Evolutionary conservation across 1,140 invertebrate genomes (phyloP).

Genomic region (Brachionus asplanchnoidis): DNA sequence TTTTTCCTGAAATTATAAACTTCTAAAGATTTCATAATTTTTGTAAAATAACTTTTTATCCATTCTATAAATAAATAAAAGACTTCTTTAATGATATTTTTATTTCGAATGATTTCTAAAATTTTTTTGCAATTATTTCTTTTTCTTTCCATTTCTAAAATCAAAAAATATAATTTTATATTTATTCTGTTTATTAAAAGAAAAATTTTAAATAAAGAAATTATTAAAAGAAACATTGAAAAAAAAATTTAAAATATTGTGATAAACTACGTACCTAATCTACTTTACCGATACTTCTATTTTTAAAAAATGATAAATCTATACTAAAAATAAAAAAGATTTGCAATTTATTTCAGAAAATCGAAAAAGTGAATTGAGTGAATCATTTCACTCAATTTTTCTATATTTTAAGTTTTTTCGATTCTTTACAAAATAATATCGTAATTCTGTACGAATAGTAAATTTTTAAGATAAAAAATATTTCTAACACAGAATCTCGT

Average conservation of each 20-base stretch:
- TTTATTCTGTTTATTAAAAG: not conserved
- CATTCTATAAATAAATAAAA: not conserved
- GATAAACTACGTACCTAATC: not conserved
- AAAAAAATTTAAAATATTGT: not conserved
- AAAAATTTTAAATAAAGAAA: not conserved
- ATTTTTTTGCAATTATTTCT: not conserved
- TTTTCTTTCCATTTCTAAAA: not conserved
- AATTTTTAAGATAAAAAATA: no score
- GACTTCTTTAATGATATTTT: not conserved
- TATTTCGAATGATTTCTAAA: not conserved
- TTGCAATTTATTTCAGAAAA: not conserved
- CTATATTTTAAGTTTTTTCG: no score
- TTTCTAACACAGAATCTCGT: no score
- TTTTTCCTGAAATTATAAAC: not conserved
- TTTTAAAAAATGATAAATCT: not conserved
- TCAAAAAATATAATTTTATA: not conserved
- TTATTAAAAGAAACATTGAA: not conserved
- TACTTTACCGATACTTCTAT: not conserved
- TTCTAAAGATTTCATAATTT: not conserved
- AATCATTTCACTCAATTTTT: no score
- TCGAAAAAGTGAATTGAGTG: no score
- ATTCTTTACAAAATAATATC: no score
- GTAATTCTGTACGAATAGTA: no score
- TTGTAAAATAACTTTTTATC: not conserved
- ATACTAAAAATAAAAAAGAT: not conserved